Base-by-base conservation (phyloP, 1,140 invertebrate species). In the Drosophila rufa region DNA sequence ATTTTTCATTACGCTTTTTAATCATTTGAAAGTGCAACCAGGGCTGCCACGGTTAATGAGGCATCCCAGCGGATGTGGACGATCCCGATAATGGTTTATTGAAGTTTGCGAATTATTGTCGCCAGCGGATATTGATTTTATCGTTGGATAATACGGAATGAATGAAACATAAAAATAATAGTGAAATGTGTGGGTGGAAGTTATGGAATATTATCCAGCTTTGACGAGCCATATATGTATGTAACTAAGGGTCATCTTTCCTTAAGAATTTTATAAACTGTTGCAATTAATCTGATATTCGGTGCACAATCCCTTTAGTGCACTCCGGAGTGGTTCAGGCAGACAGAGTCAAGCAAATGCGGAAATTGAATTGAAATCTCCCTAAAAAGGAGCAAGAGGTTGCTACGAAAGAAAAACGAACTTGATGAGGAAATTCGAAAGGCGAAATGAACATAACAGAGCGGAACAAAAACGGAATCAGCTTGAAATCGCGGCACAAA, bases 1-100 rank as follows among this genome's bases (percentile, higher is more conserved):
- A 85, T 85, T 66, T 81, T 85, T 85, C 78, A 85, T 81, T 78
- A 60, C 75, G 53, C 40, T 75, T 85, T 73, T 85, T 85, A 80
- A 78, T 85, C 75, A 85, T 70, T 68, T 80, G 60, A 69, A 85
- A 85, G 69, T 68, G 75, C 55, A 36, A 53, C 57, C 46, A 30
- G 60, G 19, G n/a, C 45, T 67, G 81, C 61, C 70, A 83, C 57
- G 65, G 70, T 71, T 83, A 80, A 80, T 78, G 77, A 79, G 22
- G 58, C 58, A 51, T 59, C 68, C 53, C 45, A 60, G 33, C 45
- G 69, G 69, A 73, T 60, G 67, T 51, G 69, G 69, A 46, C 25
- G 68, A 71, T 73, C 67, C 27, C 12, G 51, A 60, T 66, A 74
- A 33, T 51, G 42, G 51, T 48, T 62, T 47, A 47, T 43, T n/a